These are phyloP conservation scores for Sceloporus undulatus DNA, from an alignment of 2,113 vertebrate genomes.

Conservation along the genomic window DNA sequence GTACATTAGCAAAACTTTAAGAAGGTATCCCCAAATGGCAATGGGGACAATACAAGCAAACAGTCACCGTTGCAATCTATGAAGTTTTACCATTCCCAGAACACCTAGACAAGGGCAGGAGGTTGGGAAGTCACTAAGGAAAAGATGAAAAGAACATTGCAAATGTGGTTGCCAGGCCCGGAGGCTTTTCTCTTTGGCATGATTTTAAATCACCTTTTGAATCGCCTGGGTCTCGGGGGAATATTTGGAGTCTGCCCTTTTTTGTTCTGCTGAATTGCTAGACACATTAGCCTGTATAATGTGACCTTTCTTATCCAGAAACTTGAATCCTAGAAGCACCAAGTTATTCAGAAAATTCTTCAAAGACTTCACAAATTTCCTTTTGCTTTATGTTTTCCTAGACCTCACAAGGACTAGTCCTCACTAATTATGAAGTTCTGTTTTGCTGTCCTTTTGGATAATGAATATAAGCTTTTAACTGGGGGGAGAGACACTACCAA, in stretches of 20 bases:
- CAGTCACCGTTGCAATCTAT: neutral
- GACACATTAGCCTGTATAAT: slow-evolving; percentile 68
- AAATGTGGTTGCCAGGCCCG: slow-evolving; percentile 36
- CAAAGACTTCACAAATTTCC: slow-evolving; percentile 54
- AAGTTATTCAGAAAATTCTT: slow-evolving; percentile 53
- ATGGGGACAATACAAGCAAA: neutral
- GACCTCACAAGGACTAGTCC: neutral
- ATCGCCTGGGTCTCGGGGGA: slow-evolving; percentile 56
- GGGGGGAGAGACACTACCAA: fast-evolving
- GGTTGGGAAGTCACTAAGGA: slow-evolving; percentile 5
- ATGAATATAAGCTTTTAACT: slow-evolving; percentile 41
- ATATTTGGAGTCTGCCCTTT: slow-evolving; percentile 62
- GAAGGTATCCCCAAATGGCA: neutral
- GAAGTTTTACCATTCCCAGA: slow-evolving; percentile 22
- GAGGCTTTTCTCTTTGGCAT: slow-evolving; percentile 49
- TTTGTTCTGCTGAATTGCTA: slow-evolving; percentile 70
- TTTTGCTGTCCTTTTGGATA: neutral
- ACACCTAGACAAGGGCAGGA: fast-evolving
- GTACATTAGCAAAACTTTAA: neutral
- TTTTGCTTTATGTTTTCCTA: slow-evolving; percentile 59
- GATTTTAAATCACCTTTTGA: slow-evolving; percentile 56
- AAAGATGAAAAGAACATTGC: slow-evolving; percentile 51
- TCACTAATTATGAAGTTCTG: slow-evolving; percentile 50
- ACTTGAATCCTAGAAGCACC: slow-evolving; percentile 54
- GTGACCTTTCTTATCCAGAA: slow-evolving; percentile 68